Evolutionary conservation across 2,888 invertebrate genomes (phyloP).

Genomic region (Hipparchia sbordonii): DNA sequence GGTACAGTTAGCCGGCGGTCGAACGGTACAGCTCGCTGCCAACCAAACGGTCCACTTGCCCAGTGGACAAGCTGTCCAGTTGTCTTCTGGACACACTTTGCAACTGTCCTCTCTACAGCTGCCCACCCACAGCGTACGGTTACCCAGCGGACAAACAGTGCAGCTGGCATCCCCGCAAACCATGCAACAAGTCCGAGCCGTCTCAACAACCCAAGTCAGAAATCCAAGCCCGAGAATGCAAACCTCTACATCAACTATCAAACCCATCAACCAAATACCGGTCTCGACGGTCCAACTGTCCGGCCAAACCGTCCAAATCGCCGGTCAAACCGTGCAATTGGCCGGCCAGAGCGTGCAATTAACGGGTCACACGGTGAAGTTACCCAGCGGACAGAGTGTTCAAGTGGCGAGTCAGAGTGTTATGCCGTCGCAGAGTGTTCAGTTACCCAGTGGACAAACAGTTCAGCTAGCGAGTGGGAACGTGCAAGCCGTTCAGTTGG

Average conservation of each 20-base stretch:
- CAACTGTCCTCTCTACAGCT: slow-evolving; percentile 65
- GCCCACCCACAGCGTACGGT: slow-evolving; percentile 67
- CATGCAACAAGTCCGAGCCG: slow-evolving; percentile 60
- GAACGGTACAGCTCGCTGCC: slow-evolving; percentile 64
- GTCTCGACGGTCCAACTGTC: slow-evolving; percentile 66
- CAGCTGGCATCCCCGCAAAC: slow-evolving; percentile 66
- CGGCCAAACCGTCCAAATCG: slow-evolving; percentile 69
- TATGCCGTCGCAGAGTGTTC: slow-evolving; percentile 66
- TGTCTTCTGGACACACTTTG: slow-evolving; percentile 59
- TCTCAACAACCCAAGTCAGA: slow-evolving; percentile 53
- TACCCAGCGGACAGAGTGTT: slow-evolving; percentile 71
- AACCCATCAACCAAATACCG: slow-evolving; percentile 62
- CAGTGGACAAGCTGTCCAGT: slow-evolving; percentile 55
- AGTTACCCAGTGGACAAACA: slow-evolving; percentile 55
- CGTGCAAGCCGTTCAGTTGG: slow-evolving; percentile 54
- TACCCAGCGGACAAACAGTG: slow-evolving; percentile 73
- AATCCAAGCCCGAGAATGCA: slow-evolving; percentile 53
- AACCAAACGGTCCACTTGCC: slow-evolving; percentile 65
- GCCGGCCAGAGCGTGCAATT: slow-evolving; percentile 71
- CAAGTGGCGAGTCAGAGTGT: slow-evolving; percentile 57
- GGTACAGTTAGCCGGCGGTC: slow-evolving; percentile 67
- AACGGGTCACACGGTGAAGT: slow-evolving; percentile 75
- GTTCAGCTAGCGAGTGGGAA: slow-evolving; percentile 54
- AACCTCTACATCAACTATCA: slow-evolving; percentile 50
- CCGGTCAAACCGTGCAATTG: slow-evolving; percentile 69